Percentiles rank a stretch among this genome's conserved stretches.
phyloP scores from a whole-genome alignment of 1,140 invertebrate species.

The Thereuonema tuberculata region DNA sequence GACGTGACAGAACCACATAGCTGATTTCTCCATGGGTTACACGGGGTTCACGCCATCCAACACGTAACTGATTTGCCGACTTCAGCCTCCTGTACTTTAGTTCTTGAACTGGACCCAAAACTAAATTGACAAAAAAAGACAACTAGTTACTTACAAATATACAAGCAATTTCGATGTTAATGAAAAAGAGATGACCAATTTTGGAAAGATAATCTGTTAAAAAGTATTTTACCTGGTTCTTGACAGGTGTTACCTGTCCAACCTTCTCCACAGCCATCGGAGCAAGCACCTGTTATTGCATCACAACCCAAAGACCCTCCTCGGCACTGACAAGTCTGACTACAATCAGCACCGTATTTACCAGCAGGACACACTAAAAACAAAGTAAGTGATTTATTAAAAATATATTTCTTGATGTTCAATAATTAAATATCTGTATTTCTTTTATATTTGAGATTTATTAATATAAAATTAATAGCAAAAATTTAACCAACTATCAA shows the following conservation, averaged over 20 bases:
- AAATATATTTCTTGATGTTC: too few relatives aligned
- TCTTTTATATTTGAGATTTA: too few relatives aligned
- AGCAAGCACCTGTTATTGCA: slow-evolving; percentile 13
- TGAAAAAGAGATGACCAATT: too few relatives aligned
- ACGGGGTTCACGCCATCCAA: background rate
- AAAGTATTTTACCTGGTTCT: slow-evolving; percentile 10
- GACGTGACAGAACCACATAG: background rate
- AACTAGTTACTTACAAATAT: too few relatives aligned
- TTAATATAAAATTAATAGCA: too few relatives aligned
- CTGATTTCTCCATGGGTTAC: background rate
- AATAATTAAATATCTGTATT: slow-evolving; percentile 2
- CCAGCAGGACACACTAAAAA: slow-evolving; percentile 11
- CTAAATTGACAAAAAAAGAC: background rate
- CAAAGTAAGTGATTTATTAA: background rate
- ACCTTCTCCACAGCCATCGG: slow-evolving; percentile 12
- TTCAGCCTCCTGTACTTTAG: background rate
- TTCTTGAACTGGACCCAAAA: background rate
- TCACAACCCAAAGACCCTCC: slow-evolving; percentile 9
- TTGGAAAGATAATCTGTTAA: too few relatives aligned
- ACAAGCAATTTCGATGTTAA: too few relatives aligned
- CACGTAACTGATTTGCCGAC: background rate
- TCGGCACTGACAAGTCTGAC: slow-evolving; percentile 13
- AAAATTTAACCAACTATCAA: too few relatives aligned
- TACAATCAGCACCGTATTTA: slow-evolving; percentile 15
- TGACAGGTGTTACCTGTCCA: slow-evolving; percentile 17